Percentiles rank a stretch among this genome's conserved stretches.
Conservation (phyloP, 2,888 invertebrate species). For the Metacarcinus magister region DNA sequence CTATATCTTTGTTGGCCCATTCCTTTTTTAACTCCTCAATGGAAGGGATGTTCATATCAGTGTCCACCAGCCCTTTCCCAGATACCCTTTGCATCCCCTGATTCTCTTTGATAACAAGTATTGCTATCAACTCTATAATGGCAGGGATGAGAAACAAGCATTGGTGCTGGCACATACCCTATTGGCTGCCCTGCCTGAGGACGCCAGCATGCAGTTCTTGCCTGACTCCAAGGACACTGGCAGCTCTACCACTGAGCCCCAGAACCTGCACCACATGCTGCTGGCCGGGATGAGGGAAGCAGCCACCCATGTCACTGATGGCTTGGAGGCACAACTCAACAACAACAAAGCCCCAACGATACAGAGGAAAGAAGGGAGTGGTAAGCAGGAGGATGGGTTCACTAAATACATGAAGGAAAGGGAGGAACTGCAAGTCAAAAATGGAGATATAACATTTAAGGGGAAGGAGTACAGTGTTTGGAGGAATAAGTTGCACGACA, state of each 20-base stretch:
- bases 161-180: slow-evolving; percentile 70
- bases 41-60: not conserved
- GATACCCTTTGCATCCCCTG: not conserved
- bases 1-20: not conserved
- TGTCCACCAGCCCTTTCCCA: not conserved
- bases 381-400: not conserved
- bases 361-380: not conserved
- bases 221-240: not conserved
- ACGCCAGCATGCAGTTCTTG: slow-evolving; percentile 59
- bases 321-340: slow-evolving; percentile 42
- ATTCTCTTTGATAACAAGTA: not conserved
- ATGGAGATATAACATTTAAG: slow-evolving; percentile 63
- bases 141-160: slow-evolving; percentile 69
- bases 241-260: not conserved
- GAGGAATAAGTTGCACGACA: slow-evolving; percentile 65
- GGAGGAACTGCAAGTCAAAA: slow-evolving; percentile 58
- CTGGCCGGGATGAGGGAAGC: slow-evolving; percentile 70
- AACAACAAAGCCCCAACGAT: not conserved
- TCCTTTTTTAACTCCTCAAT: not conserved
- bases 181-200: slow-evolving; percentile 67
- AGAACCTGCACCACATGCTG: slow-evolving; percentile 64
- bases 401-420: slow-evolving; percentile 53
- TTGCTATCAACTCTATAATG: not conserved
- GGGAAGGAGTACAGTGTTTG: slow-evolving; percentile 58
- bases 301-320: slow-evolving; percentile 47